A percentile compares a stretch with the other conserved stretches of the same genome.
Conservation (phyloP, 1,140 invertebrate species). For the Eumaeus atala region DNA sequence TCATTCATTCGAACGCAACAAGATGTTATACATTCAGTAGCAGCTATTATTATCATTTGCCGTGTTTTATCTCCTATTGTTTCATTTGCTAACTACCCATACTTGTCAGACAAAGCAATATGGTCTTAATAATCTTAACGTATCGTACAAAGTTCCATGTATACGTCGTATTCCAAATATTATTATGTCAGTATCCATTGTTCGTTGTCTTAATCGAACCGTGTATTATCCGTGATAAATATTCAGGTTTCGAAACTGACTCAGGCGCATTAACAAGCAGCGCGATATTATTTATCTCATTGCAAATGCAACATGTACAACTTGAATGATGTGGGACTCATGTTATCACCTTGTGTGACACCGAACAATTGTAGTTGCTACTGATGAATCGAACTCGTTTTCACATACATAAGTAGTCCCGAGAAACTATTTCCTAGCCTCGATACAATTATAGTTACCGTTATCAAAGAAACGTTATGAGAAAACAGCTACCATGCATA, state of each 20-base stretch:
- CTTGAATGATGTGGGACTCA: neutral
- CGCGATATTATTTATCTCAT: too few relatives aligned
- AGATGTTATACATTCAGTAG: slow-evolving; percentile 31
- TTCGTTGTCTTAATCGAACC: slow-evolving; percentile 42
- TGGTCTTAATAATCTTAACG: neutral
- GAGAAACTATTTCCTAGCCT: slow-evolving; percentile 9
- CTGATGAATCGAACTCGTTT: neutral
- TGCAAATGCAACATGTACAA: too few relatives aligned
- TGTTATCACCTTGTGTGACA: neutral
- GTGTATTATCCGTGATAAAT: slow-evolving; percentile 57
- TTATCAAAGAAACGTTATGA: slow-evolving; percentile 4
- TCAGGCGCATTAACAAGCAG: too few relatives aligned
- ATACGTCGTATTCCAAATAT: slow-evolving; percentile 16
- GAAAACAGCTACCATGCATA: slow-evolving; percentile 7
- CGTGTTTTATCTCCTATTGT: slow-evolving; percentile 74
- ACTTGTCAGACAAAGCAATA: slow-evolving; percentile 17
- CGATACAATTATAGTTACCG: slow-evolving; percentile 9
- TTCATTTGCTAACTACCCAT: slow-evolving; percentile 20
- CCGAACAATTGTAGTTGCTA: neutral
- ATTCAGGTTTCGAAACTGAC: slow-evolving; percentile 11
- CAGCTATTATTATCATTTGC: slow-evolving; percentile 37
- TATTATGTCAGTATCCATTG: slow-evolving; percentile 37
- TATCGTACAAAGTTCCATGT: slow-evolving; percentile 9
- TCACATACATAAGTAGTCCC: neutral
- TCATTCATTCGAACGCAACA: slow-evolving; percentile 28